Base-by-base conservation (phyloP, 1,140 invertebrate genomes). In the Cepaea nemoralis region DNA sequence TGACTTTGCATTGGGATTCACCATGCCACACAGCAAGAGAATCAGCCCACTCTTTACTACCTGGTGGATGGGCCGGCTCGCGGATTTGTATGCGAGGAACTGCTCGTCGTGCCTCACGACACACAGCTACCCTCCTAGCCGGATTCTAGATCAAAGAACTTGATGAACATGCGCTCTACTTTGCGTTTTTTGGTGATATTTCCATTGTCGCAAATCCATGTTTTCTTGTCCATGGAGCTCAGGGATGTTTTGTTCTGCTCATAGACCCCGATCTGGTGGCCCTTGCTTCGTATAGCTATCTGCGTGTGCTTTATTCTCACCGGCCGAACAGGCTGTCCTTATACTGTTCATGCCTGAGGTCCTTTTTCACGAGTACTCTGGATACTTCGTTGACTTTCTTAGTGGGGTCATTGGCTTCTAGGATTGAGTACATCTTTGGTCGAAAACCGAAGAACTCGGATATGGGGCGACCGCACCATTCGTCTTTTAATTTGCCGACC, bases 361-460 rank as follows among this genome's bases (percentile, higher is more conserved):
- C 59, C 16, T 63, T 63, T 3, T 63, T 63, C 59, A 63, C 59
- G 6, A 31, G 6, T 6, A 27, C 22, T 16, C 27, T 10, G 27
- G 5, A 2, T 1, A 55, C 19, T 3, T 19, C 50, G 3, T 55
- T 55, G 8, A 24, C 22, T 22, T 55, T 55, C 50, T 19, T 5
- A 2, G 19, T 22, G 6, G 50, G 3, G 3, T 24, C 50, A 24
- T 2, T 24, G 2, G 50, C 50, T 19, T 55, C 19, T 22, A 55
- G 50, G 50, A 55, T 76, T 0, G 76, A 83, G 39, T 80, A 91
- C 84, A 92, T 89, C 87, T 93, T 93, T n/a, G 90, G 83, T 78
- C 87, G 83, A 69, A 92, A 76, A 14, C 90, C 91, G 63, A 92
- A 77, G 88, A 90, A 93, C 85, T 91, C 87, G 16, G 69, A 82